Evolutionary conservation across 2,888 invertebrate genomes (phyloP), one percentile per base, ranked within the genome.

Genomic region (Drosophila antonietae): DNA sequence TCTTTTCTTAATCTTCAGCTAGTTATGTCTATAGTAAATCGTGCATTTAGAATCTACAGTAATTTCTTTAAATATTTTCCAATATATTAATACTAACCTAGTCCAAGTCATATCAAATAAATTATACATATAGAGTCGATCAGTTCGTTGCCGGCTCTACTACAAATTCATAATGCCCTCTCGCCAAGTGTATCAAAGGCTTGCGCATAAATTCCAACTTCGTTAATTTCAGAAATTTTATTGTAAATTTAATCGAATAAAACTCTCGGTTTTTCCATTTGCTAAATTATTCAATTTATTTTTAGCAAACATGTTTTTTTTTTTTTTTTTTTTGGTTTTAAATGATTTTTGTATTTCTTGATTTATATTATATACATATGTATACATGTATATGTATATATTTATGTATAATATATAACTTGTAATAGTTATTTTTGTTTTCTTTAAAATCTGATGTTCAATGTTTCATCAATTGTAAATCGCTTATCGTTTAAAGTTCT

Each of bases 271-370:
- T 49, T 47, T 73, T 86, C 64, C 80, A 85, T 85, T 88, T 85
- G 84, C 84, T 85, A 85, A 84, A 88, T 83, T 83, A 75, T 83
- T 85, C 75, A 68, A 68, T 83, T 87, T 87, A 79, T 83, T 83
- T 87, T 85, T 85, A 85, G 84, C 84, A 85, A 85, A 85, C 73
- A 83, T 88, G 58, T 51, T 74, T 53, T 74, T 74, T 74, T 53
- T 74, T 74, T 20, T 20, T 20, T 20, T 69, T 77, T 62, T 58
- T 60, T 65, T 46, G 68, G 59, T 71, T 77, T 76, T 62, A 28
- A 67, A 68, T 68, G 66, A 57, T 80, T 68, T 71, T 73, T 57
- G 63, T 69, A 84, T 73, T 77, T 73, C 79, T 71, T 73, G 68
- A 78, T 68, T 73, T 57, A 69, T 84, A 84, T 80, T 65, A 70